Evolutionary conservation across 1,140 invertebrate genomes (phyloP), one percentile per base, ranked within the genome.

Genomic region (Megalonaias nervosa): DNA sequence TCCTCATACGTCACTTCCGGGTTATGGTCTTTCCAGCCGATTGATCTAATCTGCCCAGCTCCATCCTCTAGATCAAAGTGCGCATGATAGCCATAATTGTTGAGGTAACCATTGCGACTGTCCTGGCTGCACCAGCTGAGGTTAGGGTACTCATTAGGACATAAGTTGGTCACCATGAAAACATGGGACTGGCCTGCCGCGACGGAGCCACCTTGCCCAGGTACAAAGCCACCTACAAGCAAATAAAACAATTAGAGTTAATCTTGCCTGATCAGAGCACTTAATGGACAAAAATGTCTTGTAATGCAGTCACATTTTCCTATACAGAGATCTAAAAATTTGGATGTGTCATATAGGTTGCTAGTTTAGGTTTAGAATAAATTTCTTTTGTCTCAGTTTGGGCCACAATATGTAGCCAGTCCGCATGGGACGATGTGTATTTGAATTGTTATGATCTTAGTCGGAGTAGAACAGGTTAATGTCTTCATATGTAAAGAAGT

Each of bases 31-130:
- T 71, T 26, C 86, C 84, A 86, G 16, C 84, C 84, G 1, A 84
- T n/a, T 23, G 38, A 38, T 13, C 6, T 55, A 1, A 80, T 59
- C 57, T 86, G 78, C 23, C 72, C 71, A 0, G 67, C 75, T 12
- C 77, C 79, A 73, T 87, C 80, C 80, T 85, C 83, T 14, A 87
- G 79, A 57, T 87, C 86, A 74, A 87, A 85, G 57, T 87, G 86
- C 0, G 75, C 71, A 55, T 74, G 79, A 64, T 87, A 87, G 4
- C 86, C 86, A 57, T 83, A 80, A 14, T 74, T 67, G 68, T 83
- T 84, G 0, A 23, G 16, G 6, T 79, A 74, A 6, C 69, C 67
- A 60, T 82, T 80, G 14, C 21, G 26, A 13, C 5, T 17, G 60
- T 64, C 31, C 48, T 85, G 82, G n/a, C 71, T 82, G 61, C 86